phyloP scores from a whole-genome alignment of 2,113 vertebrate species.

The Bucco capensis region DNA sequence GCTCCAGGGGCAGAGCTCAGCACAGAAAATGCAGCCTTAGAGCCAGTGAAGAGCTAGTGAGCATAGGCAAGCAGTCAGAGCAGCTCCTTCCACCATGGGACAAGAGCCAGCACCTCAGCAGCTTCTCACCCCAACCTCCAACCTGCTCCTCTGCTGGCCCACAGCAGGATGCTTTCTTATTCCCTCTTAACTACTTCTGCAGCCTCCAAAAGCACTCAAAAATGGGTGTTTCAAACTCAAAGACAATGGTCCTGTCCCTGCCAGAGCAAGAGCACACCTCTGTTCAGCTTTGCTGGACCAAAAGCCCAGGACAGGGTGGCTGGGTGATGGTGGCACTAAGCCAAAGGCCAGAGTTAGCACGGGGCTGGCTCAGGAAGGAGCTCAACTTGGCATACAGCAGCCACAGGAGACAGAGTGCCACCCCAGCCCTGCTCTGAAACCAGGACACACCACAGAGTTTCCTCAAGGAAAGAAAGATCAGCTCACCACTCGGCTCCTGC shows the following conservation, averaged over 20 bases:
- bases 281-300: neutral
- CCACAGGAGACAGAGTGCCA: neutral
- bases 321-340: neutral
- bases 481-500: neutral
- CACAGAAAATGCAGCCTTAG: neutral
- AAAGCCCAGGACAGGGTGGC: neutral
- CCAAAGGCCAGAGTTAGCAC: fast-evolving
- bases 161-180: fast-evolving
- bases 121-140: neutral
- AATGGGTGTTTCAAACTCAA: fast-evolving
- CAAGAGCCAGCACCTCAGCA: neutral
- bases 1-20: neutral
- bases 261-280: neutral
- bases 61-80: fast-evolving
- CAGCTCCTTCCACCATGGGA: neutral
- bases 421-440: neutral
- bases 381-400: fast-evolving
- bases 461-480: neutral
- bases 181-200: neutral
- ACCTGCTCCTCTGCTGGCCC: neutral
- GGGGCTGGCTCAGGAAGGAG: fast-evolving
- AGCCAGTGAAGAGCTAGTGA: neutral
- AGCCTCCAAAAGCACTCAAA: neutral
- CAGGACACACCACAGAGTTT: neutral
- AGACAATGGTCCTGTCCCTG: neutral